These are phyloP conservation scores for Xyrauchen texanus DNA, from an alignment of 2,113 vertebrate genomes.

Conservation along the genomic window DNA sequence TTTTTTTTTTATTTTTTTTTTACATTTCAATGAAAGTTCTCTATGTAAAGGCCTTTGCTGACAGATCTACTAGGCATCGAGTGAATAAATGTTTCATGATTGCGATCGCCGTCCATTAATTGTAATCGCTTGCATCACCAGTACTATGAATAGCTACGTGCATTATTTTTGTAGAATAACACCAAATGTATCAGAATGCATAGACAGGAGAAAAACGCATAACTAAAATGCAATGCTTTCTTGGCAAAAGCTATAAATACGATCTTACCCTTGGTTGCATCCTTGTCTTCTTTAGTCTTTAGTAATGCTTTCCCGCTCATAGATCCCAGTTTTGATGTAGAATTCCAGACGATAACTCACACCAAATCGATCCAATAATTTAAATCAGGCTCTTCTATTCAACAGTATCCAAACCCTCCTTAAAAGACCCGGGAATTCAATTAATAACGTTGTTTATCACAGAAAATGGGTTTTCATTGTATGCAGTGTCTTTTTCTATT, in stretches of 20 bases:
- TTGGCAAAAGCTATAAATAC: background rate
- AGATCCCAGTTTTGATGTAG: slow-evolving; percentile 84
- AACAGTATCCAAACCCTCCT: slow-evolving; percentile 43
- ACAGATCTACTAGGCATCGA: background rate
- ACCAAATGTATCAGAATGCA: background rate
- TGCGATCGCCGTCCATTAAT: background rate
- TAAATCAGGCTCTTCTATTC: slow-evolving; percentile 47
- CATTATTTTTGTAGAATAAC: background rate
- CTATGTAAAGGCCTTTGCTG: background rate
- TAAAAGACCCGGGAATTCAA: slow-evolving; percentile 33
- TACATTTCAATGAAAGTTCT: no score
- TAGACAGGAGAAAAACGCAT: background rate
- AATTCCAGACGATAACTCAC: slow-evolving; percentile 69
- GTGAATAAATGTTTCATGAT: slow-evolving; percentile 19
- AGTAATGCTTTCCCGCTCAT: slow-evolving; percentile 85
- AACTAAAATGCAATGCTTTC: background rate
- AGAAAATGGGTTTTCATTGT: background rate
- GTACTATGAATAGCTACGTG: background rate
- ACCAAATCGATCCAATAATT: slow-evolving; percentile 37
- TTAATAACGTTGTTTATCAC: slow-evolving; percentile 28
- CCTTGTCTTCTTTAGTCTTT: slow-evolving; percentile 85
- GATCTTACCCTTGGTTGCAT: slow-evolving; percentile 84
- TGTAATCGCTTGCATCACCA: background rate
- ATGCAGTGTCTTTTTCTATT: background rate
- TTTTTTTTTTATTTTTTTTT: no score